These are phyloP conservation scores for Anoplopoma fimbria DNA, from an alignment of 2,113 vertebrate species.

Conservation along the genomic window DNA sequence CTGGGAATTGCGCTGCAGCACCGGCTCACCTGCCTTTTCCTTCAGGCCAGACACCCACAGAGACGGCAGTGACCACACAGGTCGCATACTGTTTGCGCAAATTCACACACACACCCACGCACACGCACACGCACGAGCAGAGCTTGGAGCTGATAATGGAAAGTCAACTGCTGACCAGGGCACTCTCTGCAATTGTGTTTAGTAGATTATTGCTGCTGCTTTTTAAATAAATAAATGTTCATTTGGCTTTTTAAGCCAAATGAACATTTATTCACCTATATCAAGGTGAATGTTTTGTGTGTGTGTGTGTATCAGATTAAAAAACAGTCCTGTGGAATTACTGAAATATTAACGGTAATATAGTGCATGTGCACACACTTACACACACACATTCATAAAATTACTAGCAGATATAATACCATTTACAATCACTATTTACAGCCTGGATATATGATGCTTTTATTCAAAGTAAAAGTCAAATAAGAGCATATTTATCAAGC, in stretches of 20 bases:
- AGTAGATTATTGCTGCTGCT: conserved; percentile 38
- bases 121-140: neutral
- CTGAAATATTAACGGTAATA: neutral
- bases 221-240: conserved; percentile 60
- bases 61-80: conserved; percentile 49
- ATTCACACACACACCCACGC: conserved; percentile 16
- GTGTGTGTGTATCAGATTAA: neutral
- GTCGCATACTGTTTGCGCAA: conserved; percentile 12
- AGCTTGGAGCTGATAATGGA: conserved; percentile 57
- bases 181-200: conserved; percentile 48
- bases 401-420: neutral
- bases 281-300: conserved; percentile 4
- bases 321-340: conserved; percentile 18
- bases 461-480: conserved; percentile 1
- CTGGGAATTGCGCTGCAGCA: conserved; percentile 65
- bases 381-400: neutral
- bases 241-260: conserved; percentile 53
- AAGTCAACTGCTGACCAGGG: conserved; percentile 63
- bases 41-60: conserved; percentile 64
- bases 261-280: too few species aligned
- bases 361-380: neutral
- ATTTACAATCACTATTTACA: conserved; percentile 4
- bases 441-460: neutral
- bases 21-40: conserved; percentile 66
- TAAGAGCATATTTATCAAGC: neutral